phyloP scores from a whole-genome alignment of 1,140 invertebrate species.

The Drosophila ercepeae region DNA sequence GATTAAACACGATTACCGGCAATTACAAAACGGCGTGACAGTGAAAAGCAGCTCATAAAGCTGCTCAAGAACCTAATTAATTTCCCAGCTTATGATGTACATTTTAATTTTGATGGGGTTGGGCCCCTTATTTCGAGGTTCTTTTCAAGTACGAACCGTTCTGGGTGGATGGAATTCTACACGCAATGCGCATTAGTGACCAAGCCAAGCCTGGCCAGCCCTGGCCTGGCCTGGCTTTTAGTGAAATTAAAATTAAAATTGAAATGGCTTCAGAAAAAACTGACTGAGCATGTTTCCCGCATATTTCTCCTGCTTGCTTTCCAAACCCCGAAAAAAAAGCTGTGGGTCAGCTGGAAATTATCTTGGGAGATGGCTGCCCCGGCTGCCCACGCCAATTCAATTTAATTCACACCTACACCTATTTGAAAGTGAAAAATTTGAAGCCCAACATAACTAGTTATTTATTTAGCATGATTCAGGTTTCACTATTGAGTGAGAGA shows the following conservation, averaged over 20 bases:
- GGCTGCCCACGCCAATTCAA: constrained; percentile 22
- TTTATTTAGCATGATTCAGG: constrained; percentile 36
- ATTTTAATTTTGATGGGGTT: constrained; percentile 17
- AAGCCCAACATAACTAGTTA: constrained; percentile 14
- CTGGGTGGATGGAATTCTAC: constrained; percentile 42
- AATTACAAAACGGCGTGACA: constrained; percentile 69
- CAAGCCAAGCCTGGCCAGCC: constrained; percentile 32
- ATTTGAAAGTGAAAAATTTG: constrained; percentile 42
- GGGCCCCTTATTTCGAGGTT: background rate
- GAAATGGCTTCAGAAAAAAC: constrained; percentile 29
- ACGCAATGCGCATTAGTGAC: constrained; percentile 61
- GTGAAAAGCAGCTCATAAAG: constrained; percentile 20
- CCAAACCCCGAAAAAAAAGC: constrained; percentile 12
- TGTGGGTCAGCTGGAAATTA: constrained; percentile 28
- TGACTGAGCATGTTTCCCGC: constrained; percentile 24
- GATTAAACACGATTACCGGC: constrained; percentile 64
- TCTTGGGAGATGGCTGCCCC: constrained; percentile 13
- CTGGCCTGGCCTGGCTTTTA: constrained; percentile 48
- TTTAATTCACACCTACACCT: constrained; percentile 40
- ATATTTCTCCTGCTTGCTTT: constrained; percentile 17
- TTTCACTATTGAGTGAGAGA: constrained; percentile 9
- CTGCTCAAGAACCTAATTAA: constrained; percentile 54
- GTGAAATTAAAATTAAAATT: constrained; percentile 69
- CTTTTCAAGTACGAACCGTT: constrained; percentile 36
- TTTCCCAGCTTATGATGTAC: constrained; percentile 43